phyloP scores from a whole-genome alignment of 2,888 invertebrate genomes.

The Diadegma fenestrale region DNA sequence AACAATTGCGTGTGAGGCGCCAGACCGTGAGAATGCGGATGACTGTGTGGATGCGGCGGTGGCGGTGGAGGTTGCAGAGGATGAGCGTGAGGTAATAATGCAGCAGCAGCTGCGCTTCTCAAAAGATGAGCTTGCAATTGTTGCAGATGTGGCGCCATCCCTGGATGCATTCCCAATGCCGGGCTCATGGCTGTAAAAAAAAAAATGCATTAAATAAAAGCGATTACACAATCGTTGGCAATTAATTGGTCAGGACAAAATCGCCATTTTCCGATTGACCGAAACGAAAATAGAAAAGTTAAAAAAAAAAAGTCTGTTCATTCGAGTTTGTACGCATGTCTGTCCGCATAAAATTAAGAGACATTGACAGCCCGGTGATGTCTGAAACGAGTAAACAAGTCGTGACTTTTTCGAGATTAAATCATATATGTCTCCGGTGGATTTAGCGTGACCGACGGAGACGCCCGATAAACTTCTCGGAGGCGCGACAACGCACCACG shows the following conservation, averaged over 20 bases:
- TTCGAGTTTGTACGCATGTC: background rate
- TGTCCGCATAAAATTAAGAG: conserved; percentile 8
- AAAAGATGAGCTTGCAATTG: conserved; percentile 93
- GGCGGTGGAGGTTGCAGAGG: conserved; percentile 80
- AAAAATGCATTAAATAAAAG: conserved; percentile 47
- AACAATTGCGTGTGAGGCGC: conserved; percentile 82
- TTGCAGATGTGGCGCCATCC: conserved; percentile 89
- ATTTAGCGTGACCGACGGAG: conserved; percentile 58
- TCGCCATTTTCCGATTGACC: background rate
- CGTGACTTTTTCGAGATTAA: conserved; percentile 54
- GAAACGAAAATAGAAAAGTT: background rate
- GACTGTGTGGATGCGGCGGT: conserved; percentile 79
- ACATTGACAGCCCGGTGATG: conserved; percentile 13
- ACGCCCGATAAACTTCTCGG: conserved; percentile 60
- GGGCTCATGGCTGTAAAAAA: conserved; percentile 92
- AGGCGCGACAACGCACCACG: conserved; percentile 67
- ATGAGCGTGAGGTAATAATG: conserved; percentile 86
- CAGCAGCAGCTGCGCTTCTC: conserved; percentile 87
- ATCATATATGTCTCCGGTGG: conserved; percentile 47
- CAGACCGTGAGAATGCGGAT: conserved; percentile 79
- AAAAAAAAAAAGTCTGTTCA: background rate
- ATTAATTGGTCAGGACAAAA: background rate
- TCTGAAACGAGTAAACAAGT: conserved; percentile 48
- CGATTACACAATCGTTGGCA: background rate
- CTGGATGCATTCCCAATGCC: conserved; percentile 89